phyloP scores from a whole-genome alignment of 2,888 invertebrate genomes.

The Meganola albula region DNA sequence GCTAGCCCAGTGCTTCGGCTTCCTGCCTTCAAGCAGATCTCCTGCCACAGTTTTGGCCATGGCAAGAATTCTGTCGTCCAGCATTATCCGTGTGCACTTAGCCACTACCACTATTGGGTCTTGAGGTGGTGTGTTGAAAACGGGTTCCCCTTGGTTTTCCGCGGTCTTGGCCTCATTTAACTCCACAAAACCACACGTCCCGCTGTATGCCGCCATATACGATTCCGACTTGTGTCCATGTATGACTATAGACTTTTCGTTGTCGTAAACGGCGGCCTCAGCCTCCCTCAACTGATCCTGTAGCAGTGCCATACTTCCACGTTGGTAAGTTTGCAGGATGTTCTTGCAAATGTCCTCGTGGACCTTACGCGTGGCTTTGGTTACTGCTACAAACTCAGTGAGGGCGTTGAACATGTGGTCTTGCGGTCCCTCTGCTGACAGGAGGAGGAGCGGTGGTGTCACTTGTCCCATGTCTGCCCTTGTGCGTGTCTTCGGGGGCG shows the following conservation, averaged over 20 bases:
- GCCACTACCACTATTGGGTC: constrained; percentile 9
- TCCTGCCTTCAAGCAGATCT: too few species aligned
- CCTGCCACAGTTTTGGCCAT: constrained; percentile 2
- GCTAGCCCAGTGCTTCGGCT: constrained; percentile 1
- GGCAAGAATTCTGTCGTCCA: constrained; percentile 9
- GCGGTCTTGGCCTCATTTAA: constrained; percentile 6
- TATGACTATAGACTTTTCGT: constrained; percentile 4
- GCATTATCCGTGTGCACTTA: constrained; percentile 14
- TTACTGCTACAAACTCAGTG: constrained; percentile 9
- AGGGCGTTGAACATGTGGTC: constrained; percentile 12
- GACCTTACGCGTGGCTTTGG: constrained; percentile 6
- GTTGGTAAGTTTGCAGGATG: constrained; percentile 2
- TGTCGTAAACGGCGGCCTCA: constrained; percentile 15
- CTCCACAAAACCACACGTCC: constrained; percentile 3
- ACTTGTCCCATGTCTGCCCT: constrained; percentile 13
- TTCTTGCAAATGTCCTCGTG: constrained; percentile 4
- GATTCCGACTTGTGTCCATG: constrained; percentile 6
- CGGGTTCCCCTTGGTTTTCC: background rate
- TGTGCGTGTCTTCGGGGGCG: too few species aligned
- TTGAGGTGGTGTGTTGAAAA: constrained; percentile 5
- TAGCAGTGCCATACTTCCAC: background rate
- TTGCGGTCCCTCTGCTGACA: background rate
- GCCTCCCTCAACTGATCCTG: constrained; percentile 9
- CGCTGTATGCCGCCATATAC: constrained; percentile 14
- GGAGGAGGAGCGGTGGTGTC: constrained; percentile 1